A percentile compares a stretch with the other conserved stretches of the same genome.
Evolutionary conservation across 1,140 invertebrate species (phyloP).

Genomic region (Cherax destructor): DNA sequence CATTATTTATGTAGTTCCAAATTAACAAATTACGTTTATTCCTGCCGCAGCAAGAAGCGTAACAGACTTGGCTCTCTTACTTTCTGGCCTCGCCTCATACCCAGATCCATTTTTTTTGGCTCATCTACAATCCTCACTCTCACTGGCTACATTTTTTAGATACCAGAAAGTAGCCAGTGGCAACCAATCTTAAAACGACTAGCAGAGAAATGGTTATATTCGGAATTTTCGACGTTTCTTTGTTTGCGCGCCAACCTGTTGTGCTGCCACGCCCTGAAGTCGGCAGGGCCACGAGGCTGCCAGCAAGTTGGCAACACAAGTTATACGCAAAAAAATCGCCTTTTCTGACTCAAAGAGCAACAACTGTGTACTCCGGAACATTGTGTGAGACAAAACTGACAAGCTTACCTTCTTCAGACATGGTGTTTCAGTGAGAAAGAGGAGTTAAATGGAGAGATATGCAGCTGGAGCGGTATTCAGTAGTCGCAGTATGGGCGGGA

Average conservation of each 20-base stretch:
- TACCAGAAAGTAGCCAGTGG: no score
- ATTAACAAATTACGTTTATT: no score
- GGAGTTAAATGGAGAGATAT: slow-evolving; percentile 10
- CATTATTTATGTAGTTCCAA: no score
- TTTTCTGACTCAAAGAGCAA: not conserved
- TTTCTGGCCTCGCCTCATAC: no score
- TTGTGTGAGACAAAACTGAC: not conserved
- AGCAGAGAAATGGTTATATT: not conserved
- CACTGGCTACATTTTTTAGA: not conserved
- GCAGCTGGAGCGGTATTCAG: slow-evolving; percentile 11
- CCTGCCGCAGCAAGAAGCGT: no score
- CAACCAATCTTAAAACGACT: no score
- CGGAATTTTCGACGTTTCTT: not conserved
- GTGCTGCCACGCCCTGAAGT: slow-evolving; percentile 13
- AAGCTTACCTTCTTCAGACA: slow-evolving; percentile 11
- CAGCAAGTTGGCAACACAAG: not conserved
- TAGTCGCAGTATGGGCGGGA: slow-evolving; percentile 14
- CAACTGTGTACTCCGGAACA: not conserved
- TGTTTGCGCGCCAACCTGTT: slow-evolving; percentile 12
- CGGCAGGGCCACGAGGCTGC: slow-evolving; percentile 5
- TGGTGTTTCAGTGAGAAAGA: slow-evolving; percentile 13
- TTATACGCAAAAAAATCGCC: not conserved
- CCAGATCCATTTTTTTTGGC: no score
- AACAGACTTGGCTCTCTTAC: no score
- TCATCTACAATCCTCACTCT: not conserved